Conservation (phyloP, 2,113 vertebrate species). For the Hepsetus odoe region DNA sequence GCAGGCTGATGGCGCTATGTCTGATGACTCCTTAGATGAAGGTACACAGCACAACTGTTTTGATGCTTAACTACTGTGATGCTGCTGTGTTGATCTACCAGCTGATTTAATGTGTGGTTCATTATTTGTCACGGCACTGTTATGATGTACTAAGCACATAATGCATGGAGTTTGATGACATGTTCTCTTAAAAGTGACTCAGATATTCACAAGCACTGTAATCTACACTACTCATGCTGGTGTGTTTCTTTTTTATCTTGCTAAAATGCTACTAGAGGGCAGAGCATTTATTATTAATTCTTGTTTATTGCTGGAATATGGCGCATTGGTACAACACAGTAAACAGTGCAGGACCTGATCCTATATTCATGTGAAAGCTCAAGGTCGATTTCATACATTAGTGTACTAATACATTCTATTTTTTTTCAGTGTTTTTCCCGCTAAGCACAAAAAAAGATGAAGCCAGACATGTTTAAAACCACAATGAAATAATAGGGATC, state of each 20-base stretch:
- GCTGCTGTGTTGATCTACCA: slow-evolving; percentile 7
- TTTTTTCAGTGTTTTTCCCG: too few relatives aligned
- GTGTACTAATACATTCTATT: too few relatives aligned
- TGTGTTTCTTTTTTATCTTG: not conserved
- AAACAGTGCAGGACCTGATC: too few relatives aligned
- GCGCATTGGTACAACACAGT: too few relatives aligned
- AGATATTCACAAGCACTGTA: not conserved
- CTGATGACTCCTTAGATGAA: slow-evolving; percentile 80
- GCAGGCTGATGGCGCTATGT: slow-evolving; percentile 76
- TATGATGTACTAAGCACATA: not conserved
- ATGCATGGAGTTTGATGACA: slow-evolving; percentile 14
- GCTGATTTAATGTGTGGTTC: not conserved
- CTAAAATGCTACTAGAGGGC: too few relatives aligned
- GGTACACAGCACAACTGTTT: slow-evolving; percentile 60
- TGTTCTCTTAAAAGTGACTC: not conserved
- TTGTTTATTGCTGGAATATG: too few relatives aligned
- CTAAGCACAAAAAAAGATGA: too few relatives aligned
- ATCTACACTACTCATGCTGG: not conserved
- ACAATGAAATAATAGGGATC: too few relatives aligned
- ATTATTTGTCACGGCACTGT: not conserved
- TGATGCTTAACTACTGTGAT: slow-evolving; percentile 13
- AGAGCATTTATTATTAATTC: too few relatives aligned
- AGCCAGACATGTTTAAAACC: too few relatives aligned
- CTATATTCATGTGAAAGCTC: too few relatives aligned
- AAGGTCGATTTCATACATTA: too few relatives aligned